These are phyloP conservation scores for Darevskia nairensis DNA, from an alignment of 2,797 vertebrate genomes.

Conservation along the genomic window DNA sequence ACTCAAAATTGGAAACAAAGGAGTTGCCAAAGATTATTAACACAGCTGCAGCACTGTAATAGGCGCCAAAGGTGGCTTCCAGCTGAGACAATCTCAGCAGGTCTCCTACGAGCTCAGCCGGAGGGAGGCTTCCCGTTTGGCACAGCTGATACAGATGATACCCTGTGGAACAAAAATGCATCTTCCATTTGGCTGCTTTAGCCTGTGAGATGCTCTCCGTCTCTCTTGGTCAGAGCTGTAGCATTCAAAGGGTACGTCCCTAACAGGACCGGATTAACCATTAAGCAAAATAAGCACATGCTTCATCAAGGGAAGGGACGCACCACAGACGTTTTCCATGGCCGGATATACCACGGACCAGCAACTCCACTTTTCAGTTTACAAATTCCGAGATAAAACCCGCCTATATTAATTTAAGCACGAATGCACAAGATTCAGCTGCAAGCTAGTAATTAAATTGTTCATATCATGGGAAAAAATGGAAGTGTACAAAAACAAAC, in stretches of 20 bases:
- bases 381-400: no score
- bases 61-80: conserved; percentile 54
- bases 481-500: no score
- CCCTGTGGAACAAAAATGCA: conserved; percentile 40
- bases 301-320: no score
- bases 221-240: neutral
- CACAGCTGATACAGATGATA: conserved; percentile 31
- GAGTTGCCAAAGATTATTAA: conserved; percentile 67
- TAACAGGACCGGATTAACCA: no score
- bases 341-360: no score
- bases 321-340: no score
- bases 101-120: neutral
- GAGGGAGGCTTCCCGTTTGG: conserved; percentile 39
- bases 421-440: no score
- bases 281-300: no score
- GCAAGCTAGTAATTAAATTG: no score
- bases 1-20: conserved; percentile 59
- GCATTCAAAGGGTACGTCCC: neutral
- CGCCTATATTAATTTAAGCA: no score
- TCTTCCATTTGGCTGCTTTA: neutral
- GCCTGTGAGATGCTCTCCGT: neutral
- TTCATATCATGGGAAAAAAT: no score
- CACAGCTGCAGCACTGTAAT: conserved; percentile 64
- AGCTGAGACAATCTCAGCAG: conserved; percentile 47
- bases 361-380: no score